These are phyloP conservation scores for Gibbula magus DNA, from an alignment of 2,888 invertebrate genomes.

Conservation along the genomic window DNA sequence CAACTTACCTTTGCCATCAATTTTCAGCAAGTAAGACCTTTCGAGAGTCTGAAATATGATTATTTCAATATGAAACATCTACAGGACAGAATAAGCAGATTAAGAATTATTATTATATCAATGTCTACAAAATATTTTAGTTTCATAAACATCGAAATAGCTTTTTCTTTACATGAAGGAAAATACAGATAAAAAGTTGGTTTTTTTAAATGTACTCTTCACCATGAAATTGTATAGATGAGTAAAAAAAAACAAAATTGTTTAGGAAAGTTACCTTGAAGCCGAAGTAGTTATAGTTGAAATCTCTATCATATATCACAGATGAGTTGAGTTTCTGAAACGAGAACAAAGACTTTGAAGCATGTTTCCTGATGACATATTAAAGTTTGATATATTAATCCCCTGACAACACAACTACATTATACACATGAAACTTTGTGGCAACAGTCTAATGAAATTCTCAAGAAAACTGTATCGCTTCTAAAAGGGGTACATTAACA, in stretches of 20 bases:
- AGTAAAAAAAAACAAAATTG: background rate
- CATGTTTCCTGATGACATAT: no score
- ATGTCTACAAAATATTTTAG: background rate
- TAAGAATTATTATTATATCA: background rate
- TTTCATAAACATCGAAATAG: no score
- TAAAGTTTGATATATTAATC: no score
- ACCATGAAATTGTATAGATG: no score
- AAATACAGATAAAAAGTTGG: background rate
- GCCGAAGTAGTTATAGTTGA: slow-evolving; percentile 98
- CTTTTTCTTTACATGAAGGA: no score
- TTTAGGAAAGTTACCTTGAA: slow-evolving; percentile 81
- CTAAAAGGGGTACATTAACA: no score
- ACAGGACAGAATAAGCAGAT: background rate
- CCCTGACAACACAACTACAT: no score
- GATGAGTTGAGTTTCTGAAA: slow-evolving; percentile 87
- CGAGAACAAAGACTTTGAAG: background rate
- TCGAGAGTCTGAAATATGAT: slow-evolving; percentile 84
- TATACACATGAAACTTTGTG: no score
- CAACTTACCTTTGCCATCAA: slow-evolving; percentile 84
- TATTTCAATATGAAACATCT: background rate
- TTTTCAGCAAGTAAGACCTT: slow-evolving; percentile 93
- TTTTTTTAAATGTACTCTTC: background rate
- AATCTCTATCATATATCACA: slow-evolving; percentile 97
- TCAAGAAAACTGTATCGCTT: no score
- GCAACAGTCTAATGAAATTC: no score